Percentiles rank a stretch among this genome's conserved stretches.
These are phyloP conservation scores for Drosophila azteca DNA, from an alignment of 1,140 invertebrate genomes.

Conservation along the genomic window DNA sequence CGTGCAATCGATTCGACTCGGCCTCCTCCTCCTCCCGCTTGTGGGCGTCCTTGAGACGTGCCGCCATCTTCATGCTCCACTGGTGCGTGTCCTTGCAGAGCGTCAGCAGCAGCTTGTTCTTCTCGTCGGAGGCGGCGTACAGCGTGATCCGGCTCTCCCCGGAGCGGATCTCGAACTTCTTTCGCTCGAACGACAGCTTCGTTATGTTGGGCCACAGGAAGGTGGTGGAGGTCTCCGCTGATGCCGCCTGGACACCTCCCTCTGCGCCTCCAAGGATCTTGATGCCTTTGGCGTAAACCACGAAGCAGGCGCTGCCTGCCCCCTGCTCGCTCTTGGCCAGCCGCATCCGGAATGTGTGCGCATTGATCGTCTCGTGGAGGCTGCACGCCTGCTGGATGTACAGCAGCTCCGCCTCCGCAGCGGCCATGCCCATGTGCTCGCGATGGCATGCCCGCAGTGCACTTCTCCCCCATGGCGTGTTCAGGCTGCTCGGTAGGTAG, in stretches of 20 bases:
- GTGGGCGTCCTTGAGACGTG: slow-evolving; percentile 90
- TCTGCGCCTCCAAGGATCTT: slow-evolving; percentile 88
- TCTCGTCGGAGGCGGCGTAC: slow-evolving; percentile 95
- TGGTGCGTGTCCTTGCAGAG: slow-evolving; percentile 96
- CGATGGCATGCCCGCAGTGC: slow-evolving; percentile 86
- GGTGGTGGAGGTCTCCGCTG: slow-evolving; percentile 72
- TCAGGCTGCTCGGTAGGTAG: slow-evolving; percentile 87
- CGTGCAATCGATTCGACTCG: slow-evolving; percentile 85
- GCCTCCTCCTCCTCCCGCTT: slow-evolving; percentile 89
- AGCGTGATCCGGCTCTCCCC: slow-evolving; percentile 94
- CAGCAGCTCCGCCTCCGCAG: slow-evolving; percentile 91
- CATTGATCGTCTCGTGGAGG: slow-evolving; percentile 93
- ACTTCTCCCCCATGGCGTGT: slow-evolving; percentile 86
- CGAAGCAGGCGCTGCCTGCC: slow-evolving; percentile 90
- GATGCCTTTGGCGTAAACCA: slow-evolving; percentile 93
- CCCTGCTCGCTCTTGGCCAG: slow-evolving; percentile 91
- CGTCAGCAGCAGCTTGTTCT: slow-evolving; percentile 94
- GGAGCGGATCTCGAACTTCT: slow-evolving; percentile 97
- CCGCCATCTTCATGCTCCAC: slow-evolving; percentile 96
- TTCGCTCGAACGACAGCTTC: slow-evolving; percentile 97
- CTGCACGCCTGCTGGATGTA: slow-evolving; percentile 95
- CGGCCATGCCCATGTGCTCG: slow-evolving; percentile 90
- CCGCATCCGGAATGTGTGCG: slow-evolving; percentile 94
- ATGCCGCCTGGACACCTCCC: background rate
- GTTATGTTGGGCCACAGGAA: slow-evolving; percentile 97